Evolutionary conservation across 1,140 invertebrate genomes (phyloP).

Genomic region (Sitophilus oryzae): DNA sequence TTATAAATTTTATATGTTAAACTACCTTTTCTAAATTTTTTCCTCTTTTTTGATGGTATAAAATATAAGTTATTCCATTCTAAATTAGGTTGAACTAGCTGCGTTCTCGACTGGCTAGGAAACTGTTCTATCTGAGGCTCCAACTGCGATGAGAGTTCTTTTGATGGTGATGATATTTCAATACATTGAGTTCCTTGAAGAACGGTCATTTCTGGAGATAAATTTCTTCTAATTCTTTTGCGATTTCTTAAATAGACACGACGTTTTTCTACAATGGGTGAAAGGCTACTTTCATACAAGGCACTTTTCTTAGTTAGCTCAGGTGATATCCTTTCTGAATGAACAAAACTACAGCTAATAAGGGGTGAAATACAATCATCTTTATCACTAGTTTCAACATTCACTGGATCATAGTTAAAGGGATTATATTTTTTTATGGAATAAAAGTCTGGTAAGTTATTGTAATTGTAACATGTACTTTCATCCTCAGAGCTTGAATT

Average conservation of each 20-base stretch:
- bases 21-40: conserved; percentile 21
- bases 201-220: conserved; percentile 1
- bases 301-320: neutral
- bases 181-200: neutral
- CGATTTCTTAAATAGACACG: neutral
- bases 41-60: conserved; percentile 15
- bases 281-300: neutral
- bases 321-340: conserved; percentile 9
- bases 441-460: no score
- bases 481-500: neutral
- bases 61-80: conserved; percentile 1
- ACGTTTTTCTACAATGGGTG: conserved; percentile 9
- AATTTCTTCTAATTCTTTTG: neutral
- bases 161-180: neutral
- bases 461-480: no score
- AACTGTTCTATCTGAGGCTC: conserved; percentile 14
- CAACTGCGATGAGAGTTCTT: neutral
- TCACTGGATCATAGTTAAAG: no score
- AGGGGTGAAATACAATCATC: neutral
- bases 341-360: neutral
- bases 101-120: conserved; percentile 11
- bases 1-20: conserved; percentile 27
- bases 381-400: no score
- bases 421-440: no score
- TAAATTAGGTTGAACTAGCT: neutral